Evolutionary conservation across 2,888 invertebrate genomes (phyloP), one percentile per base, ranked within the genome.

Genomic region (Stenodera caucasica): DNA sequence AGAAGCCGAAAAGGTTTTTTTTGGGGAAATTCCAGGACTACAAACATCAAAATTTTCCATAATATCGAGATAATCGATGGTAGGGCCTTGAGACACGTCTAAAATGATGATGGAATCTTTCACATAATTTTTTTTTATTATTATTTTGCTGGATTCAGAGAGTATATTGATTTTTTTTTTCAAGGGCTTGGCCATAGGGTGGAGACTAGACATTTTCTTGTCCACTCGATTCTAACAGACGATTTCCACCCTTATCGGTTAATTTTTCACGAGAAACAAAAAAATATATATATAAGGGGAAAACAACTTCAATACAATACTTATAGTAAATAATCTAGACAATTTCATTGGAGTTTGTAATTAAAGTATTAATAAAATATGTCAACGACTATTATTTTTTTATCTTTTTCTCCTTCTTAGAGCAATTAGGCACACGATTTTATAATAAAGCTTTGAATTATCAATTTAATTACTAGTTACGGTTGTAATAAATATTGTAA

Each of bases 141-240:
- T 9, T 3, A 7, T 45, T 45, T 21, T 9, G 11, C 3, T 45
- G 1, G 4, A 6, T 21, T 45, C 4, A 11, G 12, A 9, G 45
- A 21, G 11, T 45, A 45, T 45, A 45, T 45, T 45, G 45, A 45
- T 45, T 45, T 45, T 40, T 14, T 35, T 4, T 0, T 35, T 35
- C 0, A 37, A n/a, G n/a, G n/a, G 37, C 8, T 2, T 21, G 11
- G 21, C 12, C 11, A 12, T 21, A 45, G 45, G 45, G 45, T 45
- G 45, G 21, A 45, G 21, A 45, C 45, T 21, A 45, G 45, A 45
- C 21, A 45, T 45, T 4, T 11, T 45, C 45, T 45, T 45, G 45
- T 45, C 45, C 45, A 45, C 45, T 45, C 5, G 4, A 21, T 11
- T 11, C 21, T 21, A 4, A 21, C 45, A 45, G 45, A 45, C 45